These are phyloP conservation scores for Koerneria pararmatus DNA, from an alignment of 2,888 invertebrate species.

Conservation along the genomic window DNA sequence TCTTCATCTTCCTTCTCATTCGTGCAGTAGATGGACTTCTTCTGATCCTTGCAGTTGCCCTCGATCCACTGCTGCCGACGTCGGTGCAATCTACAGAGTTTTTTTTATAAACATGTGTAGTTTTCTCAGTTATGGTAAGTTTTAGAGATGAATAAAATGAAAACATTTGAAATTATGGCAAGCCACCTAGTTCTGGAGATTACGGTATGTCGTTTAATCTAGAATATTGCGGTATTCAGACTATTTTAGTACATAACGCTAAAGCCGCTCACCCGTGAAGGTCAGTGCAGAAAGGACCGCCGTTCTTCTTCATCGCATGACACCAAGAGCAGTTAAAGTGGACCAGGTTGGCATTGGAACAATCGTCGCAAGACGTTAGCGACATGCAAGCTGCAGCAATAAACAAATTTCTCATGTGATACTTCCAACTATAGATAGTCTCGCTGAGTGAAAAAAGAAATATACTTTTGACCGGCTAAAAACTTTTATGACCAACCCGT, in stretches of 20 bases:
- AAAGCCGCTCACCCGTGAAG: conserved; percentile 36
- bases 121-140: conserved; percentile 16
- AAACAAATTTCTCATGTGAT: not conserved
- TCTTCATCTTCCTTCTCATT: conserved; percentile 28
- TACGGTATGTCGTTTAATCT: too few species aligned
- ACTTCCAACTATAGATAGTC: not conserved
- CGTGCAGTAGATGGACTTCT: conserved; percentile 32
- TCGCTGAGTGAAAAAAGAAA: not conserved
- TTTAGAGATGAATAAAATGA: conserved; percentile 13
- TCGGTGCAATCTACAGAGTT: conserved; percentile 37
- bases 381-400: conserved; percentile 45
- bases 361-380: conserved; percentile 44
- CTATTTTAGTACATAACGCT: not conserved
- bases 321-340: conserved; percentile 58
- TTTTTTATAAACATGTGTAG: not conserved
- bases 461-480: too few species aligned
- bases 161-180: not conserved
- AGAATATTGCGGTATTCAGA: not conserved
- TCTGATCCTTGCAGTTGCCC: conserved; percentile 42
- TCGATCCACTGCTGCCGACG: conserved; percentile 53
- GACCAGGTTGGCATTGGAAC: conserved; percentile 45
- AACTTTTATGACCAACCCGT: too few species aligned
- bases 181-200: too few species aligned
- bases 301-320: conserved; percentile 37
- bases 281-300: conserved; percentile 56